These are phyloP conservation scores for Campylomormyrus numenius DNA, from an alignment of 2,113 vertebrate species.

Conservation along the genomic window DNA sequence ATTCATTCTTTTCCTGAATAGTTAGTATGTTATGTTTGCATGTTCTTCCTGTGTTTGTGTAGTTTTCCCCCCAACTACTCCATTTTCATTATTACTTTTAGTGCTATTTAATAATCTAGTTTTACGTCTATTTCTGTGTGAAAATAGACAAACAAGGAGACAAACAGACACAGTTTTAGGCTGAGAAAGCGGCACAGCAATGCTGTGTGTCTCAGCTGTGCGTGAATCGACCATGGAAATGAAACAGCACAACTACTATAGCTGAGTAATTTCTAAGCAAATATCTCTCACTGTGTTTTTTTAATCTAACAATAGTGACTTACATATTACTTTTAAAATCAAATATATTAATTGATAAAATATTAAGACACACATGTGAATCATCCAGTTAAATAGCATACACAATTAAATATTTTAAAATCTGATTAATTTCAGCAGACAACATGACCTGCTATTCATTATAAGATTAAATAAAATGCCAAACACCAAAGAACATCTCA, in stretches of 20 bases:
- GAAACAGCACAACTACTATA: not conserved
- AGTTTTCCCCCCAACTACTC: not conserved
- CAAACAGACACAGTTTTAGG: not conserved
- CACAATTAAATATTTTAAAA: not conserved
- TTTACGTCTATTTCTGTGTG: not conserved
- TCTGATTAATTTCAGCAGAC: not conserved
- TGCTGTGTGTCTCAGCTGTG: not conserved
- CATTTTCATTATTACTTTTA: not conserved
- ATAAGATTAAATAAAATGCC: not conserved
- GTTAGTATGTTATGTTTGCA: not conserved
- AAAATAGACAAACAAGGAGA: not conserved
- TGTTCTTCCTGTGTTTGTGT: not conserved
- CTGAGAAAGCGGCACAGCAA: not conserved
- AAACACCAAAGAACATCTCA: not conserved
- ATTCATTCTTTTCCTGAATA: not conserved
- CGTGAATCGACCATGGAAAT: not conserved
- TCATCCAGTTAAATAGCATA: not conserved
- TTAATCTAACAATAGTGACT: not conserved
- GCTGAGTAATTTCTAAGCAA: not conserved
- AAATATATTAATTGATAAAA: not conserved
- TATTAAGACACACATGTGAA: not conserved
- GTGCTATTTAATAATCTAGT: not conserved
- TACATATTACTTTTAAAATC: not conserved
- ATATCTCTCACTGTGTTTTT: not conserved
- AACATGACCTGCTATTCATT: not conserved